Conservation (phyloP, 2,888 invertebrate genomes). For the Gnatocerus cornutus region DNA sequence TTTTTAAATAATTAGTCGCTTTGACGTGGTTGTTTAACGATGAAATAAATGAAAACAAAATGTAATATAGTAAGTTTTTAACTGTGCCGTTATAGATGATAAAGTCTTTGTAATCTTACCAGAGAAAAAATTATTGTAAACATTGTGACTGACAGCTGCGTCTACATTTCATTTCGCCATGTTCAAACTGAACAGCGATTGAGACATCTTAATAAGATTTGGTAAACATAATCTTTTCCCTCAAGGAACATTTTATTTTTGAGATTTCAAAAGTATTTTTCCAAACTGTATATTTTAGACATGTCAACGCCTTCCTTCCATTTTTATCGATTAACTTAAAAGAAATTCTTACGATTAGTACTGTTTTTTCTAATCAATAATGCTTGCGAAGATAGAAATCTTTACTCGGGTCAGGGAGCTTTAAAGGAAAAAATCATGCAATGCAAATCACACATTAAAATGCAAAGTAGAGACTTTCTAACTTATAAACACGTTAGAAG, state of each 20-base stretch:
- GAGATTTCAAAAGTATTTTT: slow-evolving; percentile 1
- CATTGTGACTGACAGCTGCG: slow-evolving; percentile 26
- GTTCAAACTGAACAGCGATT: slow-evolving; percentile 16
- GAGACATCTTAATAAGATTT: slow-evolving; percentile 24
- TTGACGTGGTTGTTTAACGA: too few species aligned
- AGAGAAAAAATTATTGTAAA: slow-evolving; percentile 20
- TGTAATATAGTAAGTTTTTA: not conserved
- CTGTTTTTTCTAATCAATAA: slow-evolving; percentile 36
- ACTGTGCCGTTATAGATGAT: not conserved
- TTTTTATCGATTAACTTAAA: slow-evolving; percentile 1
- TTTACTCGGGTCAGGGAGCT: slow-evolving; percentile 24
- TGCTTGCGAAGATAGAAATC: slow-evolving; percentile 25
- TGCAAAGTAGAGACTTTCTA: slow-evolving; percentile 40
- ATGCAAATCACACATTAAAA: slow-evolving; percentile 41
- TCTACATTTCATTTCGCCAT: slow-evolving; percentile 23
- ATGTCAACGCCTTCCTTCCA: not conserved
- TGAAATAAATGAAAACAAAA: too few species aligned
- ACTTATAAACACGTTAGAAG: slow-evolving; percentile 34
- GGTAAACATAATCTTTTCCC: slow-evolving; percentile 31
- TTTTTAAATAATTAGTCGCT: too few species aligned
- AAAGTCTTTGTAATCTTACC: slow-evolving; percentile 9
- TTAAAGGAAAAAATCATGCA: slow-evolving; percentile 36
- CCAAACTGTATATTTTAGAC: not conserved
- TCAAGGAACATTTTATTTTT: not conserved
- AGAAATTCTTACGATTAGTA: slow-evolving; percentile 14